These are phyloP conservation scores for Melanotaenia maccullochi DNA, from an alignment of 2,797 vertebrate genomes.

Conservation along the genomic window DNA sequence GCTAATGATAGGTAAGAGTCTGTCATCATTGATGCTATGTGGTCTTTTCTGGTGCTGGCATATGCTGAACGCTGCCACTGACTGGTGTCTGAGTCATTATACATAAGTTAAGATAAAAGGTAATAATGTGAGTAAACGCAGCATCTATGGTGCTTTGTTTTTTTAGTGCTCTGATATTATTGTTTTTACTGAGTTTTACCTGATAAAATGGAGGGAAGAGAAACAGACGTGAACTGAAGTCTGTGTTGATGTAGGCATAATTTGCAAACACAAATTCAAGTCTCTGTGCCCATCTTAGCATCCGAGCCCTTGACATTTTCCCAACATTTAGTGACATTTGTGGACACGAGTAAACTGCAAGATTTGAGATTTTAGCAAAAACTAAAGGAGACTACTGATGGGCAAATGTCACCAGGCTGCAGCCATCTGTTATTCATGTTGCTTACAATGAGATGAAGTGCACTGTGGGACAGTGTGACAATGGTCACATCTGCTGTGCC, in stretches of 20 bases:
- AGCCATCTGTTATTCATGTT: constrained; percentile 74
- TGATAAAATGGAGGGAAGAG: background rate
- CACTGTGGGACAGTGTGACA: constrained; percentile 29
- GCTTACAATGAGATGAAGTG: constrained; percentile 36
- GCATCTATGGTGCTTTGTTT: background rate
- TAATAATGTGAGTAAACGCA: background rate
- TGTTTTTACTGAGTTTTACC: background rate
- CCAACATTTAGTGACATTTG: constrained; percentile 85
- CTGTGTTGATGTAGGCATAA: background rate
- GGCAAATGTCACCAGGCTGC: constrained; percentile 76
- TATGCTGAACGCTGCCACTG: background rate
- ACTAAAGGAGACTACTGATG: constrained; percentile 56
- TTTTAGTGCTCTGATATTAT: background rate
- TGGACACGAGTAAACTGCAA: constrained; percentile 71
- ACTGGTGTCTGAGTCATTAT: background rate
- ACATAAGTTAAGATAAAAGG: background rate
- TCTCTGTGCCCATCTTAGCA: constrained; percentile 12
- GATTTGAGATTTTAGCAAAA: constrained; percentile 70
- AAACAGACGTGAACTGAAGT: background rate
- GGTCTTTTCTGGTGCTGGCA: constrained; percentile 24
- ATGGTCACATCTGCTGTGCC: constrained; percentile 33
- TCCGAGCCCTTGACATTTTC: constrained; percentile 82
- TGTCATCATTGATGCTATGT: background rate
- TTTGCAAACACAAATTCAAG: background rate
- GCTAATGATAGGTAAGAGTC: constrained; percentile 9